Evolutionary conservation across 2,113 vertebrate genomes (phyloP), one percentile per base, ranked within the genome.

Genomic region (Centrocercus urophasianus): DNA sequence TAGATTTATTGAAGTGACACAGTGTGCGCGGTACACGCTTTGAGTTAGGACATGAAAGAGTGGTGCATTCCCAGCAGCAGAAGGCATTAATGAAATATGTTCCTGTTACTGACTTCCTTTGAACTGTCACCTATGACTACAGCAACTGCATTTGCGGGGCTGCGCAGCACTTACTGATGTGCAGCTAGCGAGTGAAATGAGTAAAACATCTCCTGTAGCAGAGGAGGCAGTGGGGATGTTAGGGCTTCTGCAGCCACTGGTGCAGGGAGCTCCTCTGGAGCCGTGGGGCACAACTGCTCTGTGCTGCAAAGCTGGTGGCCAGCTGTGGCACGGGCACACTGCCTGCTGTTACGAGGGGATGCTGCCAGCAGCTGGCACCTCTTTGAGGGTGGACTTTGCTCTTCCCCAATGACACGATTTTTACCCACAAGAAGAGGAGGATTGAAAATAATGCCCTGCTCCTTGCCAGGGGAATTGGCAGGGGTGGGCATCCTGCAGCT

Each of bases 241-340:
- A 0, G 3, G 36, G 63, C 28, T 77, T 24, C 15, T 47, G 79
- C 1, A 0, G 24, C 71, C 0, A 0, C 32, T 2, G 7, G n/a
- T 4, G 5, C 50, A 15, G 28, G 0, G 0, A 30, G 57, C 32
- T 42, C 69, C 87, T 56, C 50, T 72, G 87, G 78, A 78, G 43
- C 83, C 2, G 1, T 0, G 11, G 52, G 86, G 66, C 91, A 93
- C 66, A 73, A 79, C 84, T 71, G 81, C 34, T 13, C 65, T 45
- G 72, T 1, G 6, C 22, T 40, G 80, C 2, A 2, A 45, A 71
- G 50, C 34, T 2, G 25, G 11, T 22, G 18, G 20, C 8, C 30
- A 43, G 48, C 38, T 22, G 20, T 38, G 10, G 36, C 61, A 34
- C 7, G 1, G 47, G 67, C 50, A 14, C 22, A 6, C 61, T 2